Percentiles rank a stretch among this genome's conserved stretches.
Conservation (phyloP, 2,797 vertebrate genomes). For the Muscicapa comitata region DNA sequence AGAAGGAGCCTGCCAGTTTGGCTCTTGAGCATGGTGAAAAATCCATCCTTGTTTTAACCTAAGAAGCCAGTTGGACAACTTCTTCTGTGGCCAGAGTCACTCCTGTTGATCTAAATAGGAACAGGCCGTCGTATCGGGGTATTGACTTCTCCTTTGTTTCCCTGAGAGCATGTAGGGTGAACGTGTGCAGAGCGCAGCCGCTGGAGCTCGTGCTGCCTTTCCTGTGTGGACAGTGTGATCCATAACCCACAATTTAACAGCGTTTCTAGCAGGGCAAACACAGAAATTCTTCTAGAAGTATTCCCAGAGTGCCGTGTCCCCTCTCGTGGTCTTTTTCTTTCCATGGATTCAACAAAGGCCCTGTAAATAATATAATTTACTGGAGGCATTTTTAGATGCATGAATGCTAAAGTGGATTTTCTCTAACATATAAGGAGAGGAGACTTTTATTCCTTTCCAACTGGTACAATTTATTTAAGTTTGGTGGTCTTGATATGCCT, state of each 20-base stretch:
- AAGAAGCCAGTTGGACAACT: neutral
- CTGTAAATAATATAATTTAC: neutral
- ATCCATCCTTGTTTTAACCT: neutral
- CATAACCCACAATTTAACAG: neutral
- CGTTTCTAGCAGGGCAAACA: fast-evolving
- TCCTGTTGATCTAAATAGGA: slow-evolving; percentile 2
- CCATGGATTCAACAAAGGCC: neutral
- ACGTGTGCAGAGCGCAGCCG: neutral
- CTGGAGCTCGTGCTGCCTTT: neutral
- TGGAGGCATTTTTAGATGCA: slow-evolving; percentile 15
- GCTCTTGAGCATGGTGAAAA: neutral
- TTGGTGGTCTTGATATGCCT: neutral
- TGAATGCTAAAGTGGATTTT: neutral
- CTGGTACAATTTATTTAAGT: neutral
- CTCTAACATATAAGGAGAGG: neutral
- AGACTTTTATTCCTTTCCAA: neutral
- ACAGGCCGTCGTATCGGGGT: neutral
- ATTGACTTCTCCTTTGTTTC: slow-evolving; percentile 40
- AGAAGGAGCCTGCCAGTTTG: neutral
- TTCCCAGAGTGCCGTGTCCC: fast-evolving
- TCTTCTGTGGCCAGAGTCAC: neutral
- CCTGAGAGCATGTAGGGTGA: neutral
- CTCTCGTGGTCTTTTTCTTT: neutral
- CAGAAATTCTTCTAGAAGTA: neutral
- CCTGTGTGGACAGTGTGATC: neutral